Evolutionary conservation across 2,888 invertebrate species (phyloP), one percentile per base, ranked within the genome.

Genomic region (Neelides folsomi): DNA sequence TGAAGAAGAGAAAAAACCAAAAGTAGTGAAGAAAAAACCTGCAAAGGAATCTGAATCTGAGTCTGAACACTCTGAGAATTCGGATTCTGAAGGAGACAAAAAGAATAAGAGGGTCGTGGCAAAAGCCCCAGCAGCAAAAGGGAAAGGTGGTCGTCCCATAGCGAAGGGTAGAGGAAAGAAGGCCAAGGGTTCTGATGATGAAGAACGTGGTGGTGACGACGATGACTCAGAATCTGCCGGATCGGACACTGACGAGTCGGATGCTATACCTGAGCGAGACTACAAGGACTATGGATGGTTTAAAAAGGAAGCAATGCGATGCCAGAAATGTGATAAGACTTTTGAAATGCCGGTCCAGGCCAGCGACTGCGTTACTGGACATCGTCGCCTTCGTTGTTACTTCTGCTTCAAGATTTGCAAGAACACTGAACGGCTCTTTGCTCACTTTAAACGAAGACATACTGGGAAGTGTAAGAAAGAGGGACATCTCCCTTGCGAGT

Each of bases 351-450:
- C 54, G 13, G 45, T 41, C 6, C 35, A 47, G 27, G 54, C 54
- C 4, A 34, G 41, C 1, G 18, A 13, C 2, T 48, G 50, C 34
- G 9, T 56, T 20, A 39, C 27, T 10, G 39, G 10, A 8, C 61
- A 61, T 36, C 44, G 41, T 4, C 15, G 52, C 12, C 52, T 63
- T 1, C 54, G 63, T 2, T 63, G 63, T 34, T 60, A 62, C 52
- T 62, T 60, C 39, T 63, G 63, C 41, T 62, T 63, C 40, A 13
- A 42, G n/a, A 51, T 59, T 9, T 56, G 42, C 34, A 43, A 56
- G n/a, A 54, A 53, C n/a, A 63, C 63, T 1, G 58, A 60, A 37
- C 44, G 47, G 3, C 51, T 63, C 1, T 63, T 60, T 38, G 45
- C 53, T 3, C 63, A 63, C 46, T 63, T 55, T 44, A 10, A 19